Base-by-base conservation (phyloP, 2,113 vertebrate genomes). In the Aix galericulata region DNA sequence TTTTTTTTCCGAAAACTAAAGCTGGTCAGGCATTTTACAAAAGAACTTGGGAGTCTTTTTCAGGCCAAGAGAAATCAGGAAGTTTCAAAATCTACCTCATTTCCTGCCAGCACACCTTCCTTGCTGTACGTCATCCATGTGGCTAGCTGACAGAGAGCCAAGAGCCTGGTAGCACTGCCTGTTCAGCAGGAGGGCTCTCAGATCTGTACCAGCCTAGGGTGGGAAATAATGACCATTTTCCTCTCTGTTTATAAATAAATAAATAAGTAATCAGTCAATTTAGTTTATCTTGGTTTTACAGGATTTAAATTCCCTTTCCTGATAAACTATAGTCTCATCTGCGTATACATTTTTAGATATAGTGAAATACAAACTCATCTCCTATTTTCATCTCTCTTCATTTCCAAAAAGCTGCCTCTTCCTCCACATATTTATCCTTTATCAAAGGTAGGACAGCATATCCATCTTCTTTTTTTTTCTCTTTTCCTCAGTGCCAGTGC, bases 21-120 rank as follows among this genome's bases (percentile, higher is more conserved):
- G 3, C 32, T 88, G 52, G 20, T 60, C 64, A 90, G 42, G n/a
- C 60, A 68, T 94, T 94, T 93, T 87, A 36, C 75, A 69, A n/a
- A 85, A 91, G 69, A 81, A 68, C n/a, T 88, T 88, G 72, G 83
- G 88, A 78, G 17, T 76, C n/a, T 74, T 89, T 78, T 86, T 83
- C 17, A 94, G 42, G 34, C 42, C 72, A 88, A 18, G 0, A 1
- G 79, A 93, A 88, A 72, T 58, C n/a, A 62, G 42, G 67, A 77
- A 56, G 11, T 86, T 94, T 90, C 79, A 82, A 74, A 80, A 63
- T 42, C 81, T 94, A 79, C 22, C 59, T 89, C n/a, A 80, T 80
- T 95, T 95, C 80, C 90, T 95, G 66, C 15, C 68, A 71, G 21
- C 36, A 89, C 10, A 1, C 46, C 73, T 75, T 80, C 36, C 60